Evolutionary conservation across 2,113 vertebrate species (phyloP), one percentile per base, ranked within the genome.

Genomic region (Pluvianellus socialis): DNA sequence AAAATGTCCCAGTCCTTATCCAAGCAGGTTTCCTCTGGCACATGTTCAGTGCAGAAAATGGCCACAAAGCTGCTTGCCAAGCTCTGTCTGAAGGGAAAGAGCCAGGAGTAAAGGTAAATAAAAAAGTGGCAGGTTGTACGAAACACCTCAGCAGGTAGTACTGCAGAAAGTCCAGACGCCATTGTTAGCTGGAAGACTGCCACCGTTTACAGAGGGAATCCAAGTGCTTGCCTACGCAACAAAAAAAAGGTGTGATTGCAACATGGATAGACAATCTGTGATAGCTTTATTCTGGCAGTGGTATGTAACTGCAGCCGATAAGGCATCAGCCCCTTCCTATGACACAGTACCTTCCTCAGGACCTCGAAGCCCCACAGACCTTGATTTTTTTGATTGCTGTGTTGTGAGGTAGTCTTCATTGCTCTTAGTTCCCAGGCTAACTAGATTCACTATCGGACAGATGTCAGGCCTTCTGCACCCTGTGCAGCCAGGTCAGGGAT

Each of bases 101-200:
- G 20, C 49, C 45, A 72, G 80, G 42, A 93, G 14, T 80, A 73
- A 83, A 68, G 47, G 63, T 80, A 92, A 92, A 85, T 77, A 88
- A 91, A 96, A 79, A 83, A 73, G 63, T 77, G 63, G 82, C 23
- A 83, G 50, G 71, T 86, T 77, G 75, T 27, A 92, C 71, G 67
- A 92, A 92, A 88, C 76, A 84, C 84, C 76, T 81, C 79, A 88
- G 88, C 82, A 97, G 88, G 92, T 94, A 96, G 56, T 49, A 38
- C 67, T 74, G 67, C 42, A 38, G 79, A 61, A 72, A 88, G 22
- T 35, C 45, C 75, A 79, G 85, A 49, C 12, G 15, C 75, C 42
- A 15, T 62, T 47, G 55, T 42, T 76, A 32, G 63, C 79, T 95
- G 90, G 85, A 94, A 70, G 50, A 27, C 14, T 80, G 86, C 88